Percentiles rank a stretch among this genome's conserved stretches.
phyloP scores from a whole-genome alignment of 2,113 vertebrate genomes.

The Hucho hucho region DNA sequence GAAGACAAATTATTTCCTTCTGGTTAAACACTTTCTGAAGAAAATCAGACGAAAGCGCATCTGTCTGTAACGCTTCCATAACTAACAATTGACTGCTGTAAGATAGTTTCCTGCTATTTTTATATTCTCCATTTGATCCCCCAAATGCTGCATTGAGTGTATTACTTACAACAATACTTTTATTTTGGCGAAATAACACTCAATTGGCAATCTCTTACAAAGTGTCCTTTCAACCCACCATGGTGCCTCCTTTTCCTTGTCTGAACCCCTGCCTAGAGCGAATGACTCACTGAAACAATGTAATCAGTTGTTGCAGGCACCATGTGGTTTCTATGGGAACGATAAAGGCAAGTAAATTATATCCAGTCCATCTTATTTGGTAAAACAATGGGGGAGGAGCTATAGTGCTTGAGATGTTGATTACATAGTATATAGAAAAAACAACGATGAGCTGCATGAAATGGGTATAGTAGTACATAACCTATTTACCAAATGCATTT shows the following conservation, averaged over 20 bases:
- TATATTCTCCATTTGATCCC: conserved; percentile 11
- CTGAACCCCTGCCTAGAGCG: conserved; percentile 13
- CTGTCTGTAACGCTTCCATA: conserved; percentile 19
- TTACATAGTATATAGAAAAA: background rate
- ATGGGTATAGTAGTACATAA: background rate
- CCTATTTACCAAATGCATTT: background rate
- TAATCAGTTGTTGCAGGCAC: conserved; percentile 25
- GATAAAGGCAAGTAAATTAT: conserved; percentile 33
- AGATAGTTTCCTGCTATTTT: conserved; percentile 6
- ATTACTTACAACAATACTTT: conserved; percentile 6
- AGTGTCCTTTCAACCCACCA: conserved; percentile 19
- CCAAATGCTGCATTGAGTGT: background rate
- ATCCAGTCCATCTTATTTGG: conserved; percentile 19
- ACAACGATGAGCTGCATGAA: background rate
- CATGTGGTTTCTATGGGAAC: conserved; percentile 43
- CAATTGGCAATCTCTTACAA: conserved; percentile 9
- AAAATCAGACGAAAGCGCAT: conserved; percentile 15
- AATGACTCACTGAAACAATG: conserved; percentile 31
- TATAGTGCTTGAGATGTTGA: background rate
- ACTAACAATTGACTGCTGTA: conserved; percentile 15
- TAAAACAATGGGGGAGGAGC: background rate
- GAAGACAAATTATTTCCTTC: conserved; percentile 47
- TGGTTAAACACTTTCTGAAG: conserved; percentile 44
- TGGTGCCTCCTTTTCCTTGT: conserved; percentile 9
- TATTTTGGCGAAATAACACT: conserved; percentile 20